These are phyloP conservation scores for Alcedo quadribrachys DNA, from an alignment of 2,797 vertebrate genomes.

Conservation along the genomic window DNA sequence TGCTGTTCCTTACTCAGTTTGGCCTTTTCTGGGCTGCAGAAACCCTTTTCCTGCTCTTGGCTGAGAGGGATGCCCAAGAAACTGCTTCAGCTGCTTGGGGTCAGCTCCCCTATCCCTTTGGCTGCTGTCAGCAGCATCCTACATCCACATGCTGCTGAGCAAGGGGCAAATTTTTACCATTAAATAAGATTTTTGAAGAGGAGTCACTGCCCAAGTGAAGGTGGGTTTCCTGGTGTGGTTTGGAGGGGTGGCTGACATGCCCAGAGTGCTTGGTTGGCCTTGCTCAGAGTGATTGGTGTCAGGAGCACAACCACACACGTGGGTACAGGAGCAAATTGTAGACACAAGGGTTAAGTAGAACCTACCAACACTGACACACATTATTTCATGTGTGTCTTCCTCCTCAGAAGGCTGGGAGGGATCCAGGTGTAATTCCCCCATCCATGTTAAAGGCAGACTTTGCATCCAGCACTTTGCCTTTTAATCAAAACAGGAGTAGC, in stretches of 20 bases:
- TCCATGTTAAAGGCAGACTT: neutral
- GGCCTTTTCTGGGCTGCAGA: neutral
- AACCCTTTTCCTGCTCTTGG: neutral
- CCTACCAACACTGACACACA: neutral
- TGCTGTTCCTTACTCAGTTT: neutral
- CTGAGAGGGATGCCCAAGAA: fast-evolving
- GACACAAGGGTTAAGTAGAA: neutral
- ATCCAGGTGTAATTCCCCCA: no score
- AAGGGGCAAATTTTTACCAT: neutral
- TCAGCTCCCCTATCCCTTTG: neutral
- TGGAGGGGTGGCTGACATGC: fast-evolving
- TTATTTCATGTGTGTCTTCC: neutral
- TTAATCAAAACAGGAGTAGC: fast-evolving
- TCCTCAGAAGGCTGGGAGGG: neutral
- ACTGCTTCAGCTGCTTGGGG: neutral
- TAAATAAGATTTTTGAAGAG: neutral
- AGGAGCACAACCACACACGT: neutral
- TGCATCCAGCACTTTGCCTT: neutral
- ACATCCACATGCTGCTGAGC: neutral
- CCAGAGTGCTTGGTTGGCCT: neutral
- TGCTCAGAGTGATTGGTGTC: neutral
- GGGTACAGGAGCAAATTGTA: neutral
- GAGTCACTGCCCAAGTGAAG: fast-evolving
- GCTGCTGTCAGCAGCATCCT: neutral
- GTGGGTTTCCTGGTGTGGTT: neutral